Evolutionary conservation across 2,888 invertebrate genomes (phyloP).

Genomic region (Callinectes sapidus): DNA sequence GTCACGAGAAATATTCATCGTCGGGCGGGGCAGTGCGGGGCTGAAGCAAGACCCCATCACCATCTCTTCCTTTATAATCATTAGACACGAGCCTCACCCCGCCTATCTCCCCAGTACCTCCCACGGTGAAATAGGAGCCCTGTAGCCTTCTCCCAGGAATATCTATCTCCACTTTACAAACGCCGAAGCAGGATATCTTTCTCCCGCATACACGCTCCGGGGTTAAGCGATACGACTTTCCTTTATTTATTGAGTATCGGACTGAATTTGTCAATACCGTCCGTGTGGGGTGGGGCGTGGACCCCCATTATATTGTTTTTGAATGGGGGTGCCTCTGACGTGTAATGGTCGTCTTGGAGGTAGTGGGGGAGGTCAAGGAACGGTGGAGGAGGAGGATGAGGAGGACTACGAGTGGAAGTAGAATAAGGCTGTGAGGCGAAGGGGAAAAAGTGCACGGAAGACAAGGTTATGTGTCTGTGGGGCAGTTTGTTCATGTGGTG

Average conservation of each 20-base stretch:
- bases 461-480: slow-evolving; percentile 11
- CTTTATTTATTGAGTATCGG: slow-evolving; percentile 67
- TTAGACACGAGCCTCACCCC: slow-evolving; percentile 41
- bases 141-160: background rate
- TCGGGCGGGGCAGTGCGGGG: background rate
- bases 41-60: slow-evolving; percentile 29
- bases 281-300: slow-evolving; percentile 51
- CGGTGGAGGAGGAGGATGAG: slow-evolving; percentile 22
- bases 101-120: slow-evolving; percentile 26
- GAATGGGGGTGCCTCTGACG: slow-evolving; percentile 66
- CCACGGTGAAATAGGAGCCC: background rate
- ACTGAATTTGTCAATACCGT: slow-evolving; percentile 66
- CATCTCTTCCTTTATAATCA: slow-evolving; percentile 40
- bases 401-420: background rate
- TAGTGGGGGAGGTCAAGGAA: background rate
- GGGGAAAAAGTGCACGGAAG: background rate
- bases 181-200: slow-evolving; percentile 36
- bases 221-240: slow-evolving; percentile 40
- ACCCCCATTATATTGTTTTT: slow-evolving; percentile 67
- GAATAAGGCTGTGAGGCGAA: background rate
- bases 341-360: slow-evolving; percentile 48
- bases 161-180: slow-evolving; percentile 47
- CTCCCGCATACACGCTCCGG: slow-evolving; percentile 46
- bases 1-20: slow-evolving; percentile 15
- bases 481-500: background rate